Conservation (phyloP, 1,140 invertebrate species). For the Adelges cooleyi region DNA sequence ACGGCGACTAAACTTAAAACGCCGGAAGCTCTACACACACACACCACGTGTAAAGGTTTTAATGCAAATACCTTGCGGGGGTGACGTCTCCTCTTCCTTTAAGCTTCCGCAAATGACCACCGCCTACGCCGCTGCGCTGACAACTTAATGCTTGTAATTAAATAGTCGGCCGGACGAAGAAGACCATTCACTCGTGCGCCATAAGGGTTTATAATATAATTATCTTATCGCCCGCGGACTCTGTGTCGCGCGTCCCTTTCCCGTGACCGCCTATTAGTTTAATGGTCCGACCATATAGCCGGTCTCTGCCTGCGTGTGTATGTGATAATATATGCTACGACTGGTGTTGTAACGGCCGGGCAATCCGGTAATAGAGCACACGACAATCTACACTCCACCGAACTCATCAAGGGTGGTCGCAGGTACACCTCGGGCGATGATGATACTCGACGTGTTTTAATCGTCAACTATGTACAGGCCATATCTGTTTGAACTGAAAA, state of each 20-base stretch:
- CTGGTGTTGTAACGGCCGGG: too few species aligned
- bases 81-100: not conserved
- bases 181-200: too few species aligned
- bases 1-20: not conserved
- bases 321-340: too few species aligned
- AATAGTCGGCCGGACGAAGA: not conserved
- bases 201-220: conserved; percentile 1
- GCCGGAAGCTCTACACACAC: conserved; percentile 7
- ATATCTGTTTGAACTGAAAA: too few species aligned
- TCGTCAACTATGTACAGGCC: too few species aligned
- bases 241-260: not conserved
- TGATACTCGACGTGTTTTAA: too few species aligned
- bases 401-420: too few species aligned
- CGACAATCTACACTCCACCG: too few species aligned
- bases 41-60: not conserved
- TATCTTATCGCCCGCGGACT: conserved; percentile 13
- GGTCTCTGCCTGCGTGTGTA: too few species aligned
- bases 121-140: not conserved
- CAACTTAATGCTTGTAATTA: conserved; percentile 24
- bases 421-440: too few species aligned
- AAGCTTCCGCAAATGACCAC: conserved; percentile 17
- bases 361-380: too few species aligned
- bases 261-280: not conserved
- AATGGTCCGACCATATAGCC: not conserved
- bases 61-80: not conserved